Base-by-base conservation (phyloP, 1,140 invertebrate species). In the Drosophila aff. region DNA sequence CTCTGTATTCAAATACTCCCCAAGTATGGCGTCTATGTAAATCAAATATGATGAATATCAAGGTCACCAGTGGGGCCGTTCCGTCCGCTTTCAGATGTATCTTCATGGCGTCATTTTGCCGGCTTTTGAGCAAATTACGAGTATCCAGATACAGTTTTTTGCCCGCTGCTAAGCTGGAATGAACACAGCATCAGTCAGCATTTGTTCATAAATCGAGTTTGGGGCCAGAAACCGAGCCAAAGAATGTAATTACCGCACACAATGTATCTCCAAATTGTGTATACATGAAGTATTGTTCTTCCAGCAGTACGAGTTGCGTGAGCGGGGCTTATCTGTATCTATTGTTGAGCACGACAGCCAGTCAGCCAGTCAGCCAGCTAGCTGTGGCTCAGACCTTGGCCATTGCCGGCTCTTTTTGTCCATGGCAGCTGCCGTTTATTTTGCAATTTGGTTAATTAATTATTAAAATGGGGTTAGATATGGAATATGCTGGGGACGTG, bases 101-200 rank as follows among this genome's bases (percentile, higher is more conserved):
- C 52, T 63, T 23, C 47, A 62, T 76, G 66, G 28, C 73, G 69
- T 79, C 81, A 77, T 53, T 53, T 49, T 46, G 62, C 52, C 33
- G 44, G 31, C 41, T 36, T 28, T 36, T 13, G 38, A 36, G 28
- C 64, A 40, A 21, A 28, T 26, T 26, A 47, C 36, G 26, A 18
- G 16, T 23, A 65, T n/a, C 33, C 28, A 57, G n/a, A 38, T 49
- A 36, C 23, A 46, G 31, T 73, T 64, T 33, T 53, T 44, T 33
- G 26, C 33, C 16, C 33, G 43, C 38, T 63, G n/a, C 23, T 33
- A 21, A 33, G 61, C 53, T 43, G 49, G 31, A 41, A 76, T 86
- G 53, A 50, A 41, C 40, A 66, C 52, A 61, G 81, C 73, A 78
- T 89, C 73, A 75, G 85, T 84, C 81, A 79, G 85, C 77, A 89